Conservation (phyloP, 2,113 vertebrate species). For the Heterochromis multidens region DNA sequence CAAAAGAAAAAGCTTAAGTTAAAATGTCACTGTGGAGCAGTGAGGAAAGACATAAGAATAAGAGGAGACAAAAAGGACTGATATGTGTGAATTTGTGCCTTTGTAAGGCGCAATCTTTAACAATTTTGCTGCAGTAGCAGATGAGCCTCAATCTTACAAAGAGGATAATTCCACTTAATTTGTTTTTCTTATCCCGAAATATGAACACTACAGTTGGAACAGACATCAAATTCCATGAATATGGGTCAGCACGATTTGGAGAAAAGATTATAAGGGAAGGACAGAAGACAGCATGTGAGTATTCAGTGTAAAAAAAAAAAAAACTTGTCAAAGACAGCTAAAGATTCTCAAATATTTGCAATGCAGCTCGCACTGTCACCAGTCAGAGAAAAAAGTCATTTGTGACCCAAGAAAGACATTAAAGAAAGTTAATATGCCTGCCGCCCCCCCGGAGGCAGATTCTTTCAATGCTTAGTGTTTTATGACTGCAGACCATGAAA, state of each 20-base stretch:
- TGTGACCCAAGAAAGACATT: not conserved
- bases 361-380: not conserved
- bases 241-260: not conserved
- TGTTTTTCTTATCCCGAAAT: not conserved
- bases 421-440: not conserved
- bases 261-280: not conserved
- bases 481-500: constrained; percentile 12
- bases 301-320: not conserved
- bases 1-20: not conserved
- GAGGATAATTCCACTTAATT: not conserved
- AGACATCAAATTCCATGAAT: not conserved
- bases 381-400: not conserved
- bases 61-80: not conserved
- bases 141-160: not conserved
- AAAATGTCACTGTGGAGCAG: not conserved
- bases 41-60: not conserved
- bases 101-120: not conserved
- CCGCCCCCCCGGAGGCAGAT: constrained; percentile 23
- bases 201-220: not conserved
- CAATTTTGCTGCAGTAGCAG: not conserved
- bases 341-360: not conserved
- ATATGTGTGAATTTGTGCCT: not conserved
- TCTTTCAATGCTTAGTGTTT: constrained; percentile 17
- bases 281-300: not conserved
- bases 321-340: not conserved